A percentile compares a stretch with the other conserved stretches of the same genome.
phyloP scores from a whole-genome alignment of 2,888 invertebrate species.

The Andrena dorsata region DNA sequence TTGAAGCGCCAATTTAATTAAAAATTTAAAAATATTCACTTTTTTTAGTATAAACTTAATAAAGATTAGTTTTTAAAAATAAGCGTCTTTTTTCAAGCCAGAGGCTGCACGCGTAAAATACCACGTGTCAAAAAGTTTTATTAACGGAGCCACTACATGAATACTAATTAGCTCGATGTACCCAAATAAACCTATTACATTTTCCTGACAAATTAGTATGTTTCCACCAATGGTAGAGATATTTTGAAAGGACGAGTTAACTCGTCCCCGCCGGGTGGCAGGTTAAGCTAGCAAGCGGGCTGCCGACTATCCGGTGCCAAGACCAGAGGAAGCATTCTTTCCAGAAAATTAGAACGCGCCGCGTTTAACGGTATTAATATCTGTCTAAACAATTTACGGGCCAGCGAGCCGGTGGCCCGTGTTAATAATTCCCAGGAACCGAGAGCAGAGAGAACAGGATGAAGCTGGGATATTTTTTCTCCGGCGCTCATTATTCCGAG shows the following conservation, averaged over 20 bases:
- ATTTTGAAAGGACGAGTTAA: no score
- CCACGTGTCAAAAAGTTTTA: no score
- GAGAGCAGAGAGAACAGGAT: background rate
- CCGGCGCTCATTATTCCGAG: conserved; percentile 45
- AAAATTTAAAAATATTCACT: no score
- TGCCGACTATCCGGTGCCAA: background rate
- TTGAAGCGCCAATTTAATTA: no score
- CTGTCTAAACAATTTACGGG: conserved; percentile 49
- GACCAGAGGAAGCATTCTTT: background rate
- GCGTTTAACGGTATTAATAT: conserved; percentile 46
- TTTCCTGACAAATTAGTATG: background rate
- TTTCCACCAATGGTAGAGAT: background rate
- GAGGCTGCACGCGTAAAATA: no score
- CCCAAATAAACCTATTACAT: background rate
- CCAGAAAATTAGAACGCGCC: conserved; percentile 17
- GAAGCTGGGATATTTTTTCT: conserved; percentile 44
- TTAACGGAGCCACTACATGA: no score
- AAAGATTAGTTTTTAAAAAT: no score
- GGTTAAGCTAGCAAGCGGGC: background rate
- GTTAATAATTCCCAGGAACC: conserved; percentile 48
- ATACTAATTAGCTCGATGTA: no score
- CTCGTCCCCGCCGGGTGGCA: background rate
- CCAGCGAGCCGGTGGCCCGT: background rate
- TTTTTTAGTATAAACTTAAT: no score
- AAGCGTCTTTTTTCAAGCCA: no score